Percentiles rank a stretch among this genome's conserved stretches.
Conservation (phyloP, 2,113 vertebrate species). For the Micromys minutus region DNA sequence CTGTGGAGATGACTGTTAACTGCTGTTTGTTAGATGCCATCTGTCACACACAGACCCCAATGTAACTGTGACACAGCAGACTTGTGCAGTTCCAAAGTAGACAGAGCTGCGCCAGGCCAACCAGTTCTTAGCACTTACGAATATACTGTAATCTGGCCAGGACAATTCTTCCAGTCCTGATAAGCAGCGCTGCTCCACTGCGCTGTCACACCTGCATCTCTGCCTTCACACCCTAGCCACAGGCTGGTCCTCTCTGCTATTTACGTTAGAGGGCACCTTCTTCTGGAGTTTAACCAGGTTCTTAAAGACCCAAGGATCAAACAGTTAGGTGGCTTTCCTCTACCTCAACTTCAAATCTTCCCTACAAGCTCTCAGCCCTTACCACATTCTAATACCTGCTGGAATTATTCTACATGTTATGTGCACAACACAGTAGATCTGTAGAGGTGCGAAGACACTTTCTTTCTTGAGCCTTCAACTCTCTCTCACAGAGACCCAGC, state of each 20-base stretch:
- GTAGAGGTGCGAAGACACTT: background rate
- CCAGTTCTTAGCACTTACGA: accelerated
- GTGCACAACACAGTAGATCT: background rate
- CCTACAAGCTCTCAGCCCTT: too few species aligned
- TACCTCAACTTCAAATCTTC: background rate
- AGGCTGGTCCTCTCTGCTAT: background rate
- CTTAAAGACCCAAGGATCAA: background rate
- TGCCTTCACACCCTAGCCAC: accelerated
- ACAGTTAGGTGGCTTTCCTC: accelerated
- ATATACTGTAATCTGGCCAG: accelerated
- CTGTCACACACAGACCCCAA: background rate
- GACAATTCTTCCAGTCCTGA: too few species aligned
- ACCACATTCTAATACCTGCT: background rate
- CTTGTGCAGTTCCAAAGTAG: background rate
- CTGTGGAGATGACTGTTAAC: background rate
- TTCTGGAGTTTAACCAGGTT: background rate
- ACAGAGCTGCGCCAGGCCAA: background rate
- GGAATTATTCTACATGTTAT: background rate
- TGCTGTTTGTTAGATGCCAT: background rate
- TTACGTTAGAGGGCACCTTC: background rate
- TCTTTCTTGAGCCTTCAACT: background rate
- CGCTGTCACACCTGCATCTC: background rate
- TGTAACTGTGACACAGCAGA: background rate
- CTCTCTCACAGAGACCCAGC: background rate
- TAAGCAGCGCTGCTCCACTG: background rate